These are phyloP conservation scores for Centropristis striata DNA, from an alignment of 2,113 vertebrate species.

Conservation along the genomic window DNA sequence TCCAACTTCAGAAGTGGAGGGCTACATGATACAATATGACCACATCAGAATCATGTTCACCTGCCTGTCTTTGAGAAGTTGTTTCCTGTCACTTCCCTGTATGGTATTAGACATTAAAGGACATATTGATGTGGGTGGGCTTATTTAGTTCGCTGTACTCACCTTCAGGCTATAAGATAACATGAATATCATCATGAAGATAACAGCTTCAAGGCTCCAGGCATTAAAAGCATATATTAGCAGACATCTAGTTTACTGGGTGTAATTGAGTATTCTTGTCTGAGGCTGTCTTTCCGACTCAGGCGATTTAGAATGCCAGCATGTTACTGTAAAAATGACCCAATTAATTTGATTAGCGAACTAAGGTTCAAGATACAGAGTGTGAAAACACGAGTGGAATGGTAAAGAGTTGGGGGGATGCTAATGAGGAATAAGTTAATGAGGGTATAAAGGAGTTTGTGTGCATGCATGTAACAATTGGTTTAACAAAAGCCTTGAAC, in stretches of 20 bases:
- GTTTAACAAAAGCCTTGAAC: conserved; percentile 35
- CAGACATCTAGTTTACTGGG: conserved; percentile 55
- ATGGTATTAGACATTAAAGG: conserved; percentile 2
- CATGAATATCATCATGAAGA: conserved; percentile 30
- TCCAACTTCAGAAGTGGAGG: conserved; percentile 5
- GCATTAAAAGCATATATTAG: conserved; percentile 50
- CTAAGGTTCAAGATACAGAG: conserved; percentile 62
- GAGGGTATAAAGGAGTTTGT: conserved; percentile 39
- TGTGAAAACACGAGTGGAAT: conserved; percentile 60
- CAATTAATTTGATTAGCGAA: conserved; percentile 79
- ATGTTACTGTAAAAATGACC: conserved; percentile 73
- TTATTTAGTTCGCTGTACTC: not conserved
- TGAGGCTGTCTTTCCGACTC: conserved; percentile 48
- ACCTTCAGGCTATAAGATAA: conserved; percentile 24
- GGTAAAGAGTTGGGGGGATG: conserved; percentile 27
- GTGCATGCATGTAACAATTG: conserved; percentile 38
- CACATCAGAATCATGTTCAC: conserved; percentile 12
- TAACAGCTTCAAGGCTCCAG: conserved; percentile 3
- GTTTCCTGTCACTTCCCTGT: not conserved
- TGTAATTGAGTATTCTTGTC: conserved; percentile 75
- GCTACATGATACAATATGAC: conserved; percentile 7
- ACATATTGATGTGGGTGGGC: not conserved
- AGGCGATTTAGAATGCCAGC: conserved; percentile 62
- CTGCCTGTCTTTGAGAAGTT: not conserved
- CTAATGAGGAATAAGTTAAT: conserved; percentile 56